phyloP scores from a whole-genome alignment of 2,888 invertebrate genomes.

The Sericinus montela region DNA sequence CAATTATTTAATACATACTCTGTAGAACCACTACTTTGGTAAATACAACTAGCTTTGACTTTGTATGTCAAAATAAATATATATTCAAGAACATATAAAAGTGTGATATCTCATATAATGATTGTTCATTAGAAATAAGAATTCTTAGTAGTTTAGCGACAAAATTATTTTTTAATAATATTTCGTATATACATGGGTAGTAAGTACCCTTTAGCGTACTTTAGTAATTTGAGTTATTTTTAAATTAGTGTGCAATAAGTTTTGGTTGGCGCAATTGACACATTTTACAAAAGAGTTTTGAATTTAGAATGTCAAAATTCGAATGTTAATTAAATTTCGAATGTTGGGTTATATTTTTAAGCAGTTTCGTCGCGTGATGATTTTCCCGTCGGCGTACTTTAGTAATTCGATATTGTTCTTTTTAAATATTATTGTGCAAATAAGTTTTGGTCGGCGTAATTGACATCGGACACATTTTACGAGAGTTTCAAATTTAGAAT shows the following conservation, averaged over 20 bases:
- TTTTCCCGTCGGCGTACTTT: no score
- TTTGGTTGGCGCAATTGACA: background rate
- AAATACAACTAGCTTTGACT: background rate
- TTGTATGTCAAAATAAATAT: background rate
- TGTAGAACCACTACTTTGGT: background rate
- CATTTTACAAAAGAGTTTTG: background rate
- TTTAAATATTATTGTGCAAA: no score
- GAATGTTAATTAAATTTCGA: background rate
- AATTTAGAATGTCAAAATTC: background rate
- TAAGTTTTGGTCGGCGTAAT: no score
- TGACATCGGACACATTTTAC: no score
- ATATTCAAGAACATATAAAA: background rate
- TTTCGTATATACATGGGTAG: background rate
- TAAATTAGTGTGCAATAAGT: slow-evolving; percentile 8
- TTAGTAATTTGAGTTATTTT: background rate
- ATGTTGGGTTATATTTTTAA: no score
- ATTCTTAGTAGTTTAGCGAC: background rate
- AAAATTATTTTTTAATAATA: background rate
- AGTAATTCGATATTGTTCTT: no score
- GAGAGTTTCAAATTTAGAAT: no score
- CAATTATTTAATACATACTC: background rate
- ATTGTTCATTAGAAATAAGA: slow-evolving; percentile 4
- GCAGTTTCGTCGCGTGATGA: no score
- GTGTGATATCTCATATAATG: slow-evolving; percentile 15
- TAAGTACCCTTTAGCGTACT: background rate